phyloP scores from a whole-genome alignment of 35 echinoderm and acorn worm genomes.

The Hemicentrotus pulcherrimus region DNA sequence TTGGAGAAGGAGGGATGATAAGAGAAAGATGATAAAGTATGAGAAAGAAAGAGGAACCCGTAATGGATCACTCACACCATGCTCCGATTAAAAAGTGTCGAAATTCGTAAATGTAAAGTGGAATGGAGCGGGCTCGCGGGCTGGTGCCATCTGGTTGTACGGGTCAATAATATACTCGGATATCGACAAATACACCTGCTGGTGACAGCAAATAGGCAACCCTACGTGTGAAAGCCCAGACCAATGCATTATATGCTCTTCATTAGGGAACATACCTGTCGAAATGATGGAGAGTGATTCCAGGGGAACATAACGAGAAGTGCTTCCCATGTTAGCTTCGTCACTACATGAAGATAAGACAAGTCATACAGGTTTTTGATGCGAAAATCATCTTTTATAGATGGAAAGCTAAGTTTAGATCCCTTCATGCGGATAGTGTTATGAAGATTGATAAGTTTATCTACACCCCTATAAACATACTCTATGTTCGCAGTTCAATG shows the following conservation, averaged over 20 bases:
- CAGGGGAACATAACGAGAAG: too few relatives aligned
- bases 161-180: background rate
- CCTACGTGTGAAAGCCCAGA: background rate
- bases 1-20: background rate
- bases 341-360: too few relatives aligned
- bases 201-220: background rate
- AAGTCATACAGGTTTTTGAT: too few relatives aligned
- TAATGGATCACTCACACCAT: background rate
- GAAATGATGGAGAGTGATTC: too few relatives aligned
- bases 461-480: background rate
- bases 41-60: background rate
- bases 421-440: too few relatives aligned
- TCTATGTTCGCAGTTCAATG: background rate
- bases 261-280: too few relatives aligned
- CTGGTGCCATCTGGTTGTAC: background rate
- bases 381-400: too few relatives aligned
- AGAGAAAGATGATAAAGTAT: background rate
- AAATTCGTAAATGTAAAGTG: background rate
- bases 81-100: conserved; percentile 1
- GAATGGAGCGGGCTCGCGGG: background rate
- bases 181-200: background rate
- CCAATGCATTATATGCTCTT: background rate
- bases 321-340: background rate
- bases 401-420: too few relatives aligned
- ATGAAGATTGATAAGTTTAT: too few relatives aligned